Conservation (phyloP, 2,797 vertebrate species). For the Lutjanus campechanus region DNA sequence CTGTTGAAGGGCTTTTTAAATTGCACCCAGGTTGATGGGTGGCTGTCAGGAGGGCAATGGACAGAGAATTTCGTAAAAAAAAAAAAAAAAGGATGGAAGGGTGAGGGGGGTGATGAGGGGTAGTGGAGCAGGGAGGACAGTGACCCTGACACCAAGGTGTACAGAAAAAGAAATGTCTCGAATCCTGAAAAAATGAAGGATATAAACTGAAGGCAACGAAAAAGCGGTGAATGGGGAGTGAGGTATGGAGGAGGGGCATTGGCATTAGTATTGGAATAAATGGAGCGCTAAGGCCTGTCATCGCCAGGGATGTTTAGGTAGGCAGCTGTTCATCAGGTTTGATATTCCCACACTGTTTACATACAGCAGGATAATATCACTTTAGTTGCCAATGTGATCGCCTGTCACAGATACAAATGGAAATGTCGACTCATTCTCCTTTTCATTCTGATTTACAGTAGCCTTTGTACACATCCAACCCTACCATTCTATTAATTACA, state of each 20-base stretch:
- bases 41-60: conserved; percentile 81
- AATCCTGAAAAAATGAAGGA: conserved; percentile 11
- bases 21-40: conserved; percentile 81
- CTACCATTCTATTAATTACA: conserved; percentile 48
- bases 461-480: conserved; percentile 41
- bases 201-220: not conserved
- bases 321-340: conserved; percentile 42
- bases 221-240: not conserved
- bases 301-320: conserved; percentile 46
- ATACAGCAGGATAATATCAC: conserved; percentile 55
- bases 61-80: conserved; percentile 60
- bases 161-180: conserved; percentile 39
- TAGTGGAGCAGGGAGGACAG: conserved; percentile 38
- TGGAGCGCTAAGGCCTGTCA: conserved; percentile 42
- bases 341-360: conserved; percentile 61
- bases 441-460: not conserved
- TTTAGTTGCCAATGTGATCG: conserved; percentile 29
- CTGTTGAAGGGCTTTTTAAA: conserved; percentile 86
- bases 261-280: conserved; percentile 47
- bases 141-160: conserved; percentile 64
- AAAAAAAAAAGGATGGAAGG: conserved; percentile 28
- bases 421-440: conserved; percentile 46
- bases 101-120: not conserved
- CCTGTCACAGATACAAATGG: conserved; percentile 59
- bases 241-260: not conserved